Base-by-base conservation (phyloP, 2,888 invertebrate genomes). In the Coleophora deauratella region DNA sequence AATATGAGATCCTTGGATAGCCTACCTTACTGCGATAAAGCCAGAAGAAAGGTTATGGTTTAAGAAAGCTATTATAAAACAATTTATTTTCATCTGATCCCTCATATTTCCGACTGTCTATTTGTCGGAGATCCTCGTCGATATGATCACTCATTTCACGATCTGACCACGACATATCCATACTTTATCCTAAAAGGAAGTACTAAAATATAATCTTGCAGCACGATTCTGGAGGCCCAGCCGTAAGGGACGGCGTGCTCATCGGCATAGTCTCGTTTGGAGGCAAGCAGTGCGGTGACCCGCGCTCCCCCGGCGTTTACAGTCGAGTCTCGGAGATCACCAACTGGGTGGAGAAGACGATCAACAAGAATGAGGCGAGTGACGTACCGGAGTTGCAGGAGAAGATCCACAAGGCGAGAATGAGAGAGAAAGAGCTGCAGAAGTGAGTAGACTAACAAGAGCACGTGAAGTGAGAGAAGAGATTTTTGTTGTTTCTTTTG, bases 161-260 rank as follows among this genome's bases (percentile, higher is more conserved):
- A n/a, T n/a, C n/a, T n/a, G n/a, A n/a, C n/a, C n/a, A n/a, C n/a
- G n/a, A n/a, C n/a, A n/a, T n/a, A n/a, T n/a, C n/a, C n/a, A n/a
- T 9, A 13, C 4, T 11, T 13, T 33, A 3, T 33, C 33, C 12
- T 6, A 8, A 21, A 6, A 21, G 6, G 6, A 21, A 4, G 21
- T 4, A 21, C 21, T 21, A 21, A 4, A 6, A 21, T 6, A 6
- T 21, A 6, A 14, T 14, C 9, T 46, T 48, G 0, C 50, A 84
- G 84, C 84, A 84, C 37, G 84, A 84, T 46, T 81, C 81, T 0
- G 84, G 84, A 0, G 84, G 84, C 0, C 84, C 84, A 35, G 84
- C 84, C 0, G 81, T 84, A 0, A 60, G 80, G 0, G 81, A 84
- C 14, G 82, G 84, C 0, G 78, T 82, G 0, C 66, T 84, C 0